A percentile compares a stretch with the other conserved stretches of the same genome.
These are phyloP conservation scores for Mycetomoellerius zeteki DNA, from an alignment of 1,140 invertebrate genomes.

Conservation along the genomic window DNA sequence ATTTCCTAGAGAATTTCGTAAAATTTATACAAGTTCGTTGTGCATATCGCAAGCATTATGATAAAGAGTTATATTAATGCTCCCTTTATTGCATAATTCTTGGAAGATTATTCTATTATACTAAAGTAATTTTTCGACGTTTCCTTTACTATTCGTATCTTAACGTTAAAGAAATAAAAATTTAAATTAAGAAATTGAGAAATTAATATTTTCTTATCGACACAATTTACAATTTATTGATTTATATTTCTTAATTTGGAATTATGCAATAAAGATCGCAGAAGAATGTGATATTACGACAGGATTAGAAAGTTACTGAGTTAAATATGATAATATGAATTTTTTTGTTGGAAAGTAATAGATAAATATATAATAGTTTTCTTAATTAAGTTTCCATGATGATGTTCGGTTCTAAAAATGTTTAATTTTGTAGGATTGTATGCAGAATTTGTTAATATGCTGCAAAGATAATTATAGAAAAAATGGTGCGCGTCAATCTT, in stretches of 20 bases:
- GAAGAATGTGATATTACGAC: constrained; percentile 57
- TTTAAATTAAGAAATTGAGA: not conserved
- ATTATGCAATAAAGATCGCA: constrained; percentile 43
- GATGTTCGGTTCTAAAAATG: constrained; percentile 18
- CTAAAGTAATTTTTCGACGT: not conserved
- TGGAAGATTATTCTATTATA: not conserved
- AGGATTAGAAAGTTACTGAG: constrained; percentile 33
- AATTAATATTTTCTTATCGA: constrained; percentile 8
- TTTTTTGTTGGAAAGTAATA: constrained; percentile 39
- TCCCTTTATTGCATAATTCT: constrained; percentile 51
- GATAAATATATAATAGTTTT: constrained; percentile 11
- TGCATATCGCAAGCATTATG: constrained; percentile 40
- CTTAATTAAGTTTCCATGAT: not conserved
- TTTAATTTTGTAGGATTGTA: constrained; percentile 16
- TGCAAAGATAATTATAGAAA: constrained; percentile 1
- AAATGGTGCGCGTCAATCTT: not conserved
- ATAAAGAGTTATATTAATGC: constrained; percentile 60
- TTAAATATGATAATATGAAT: constrained; percentile 32
- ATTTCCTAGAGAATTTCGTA: constrained; percentile 26
- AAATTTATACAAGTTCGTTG: constrained; percentile 43
- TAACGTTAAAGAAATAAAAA: not conserved
- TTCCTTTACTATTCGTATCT: constrained; percentile 9
- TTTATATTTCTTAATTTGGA: not conserved
- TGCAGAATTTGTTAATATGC: constrained; percentile 13
- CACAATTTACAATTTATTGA: not conserved